Conservation (phyloP, 2,888 invertebrate genomes). For the Hyposoter didymator region DNA sequence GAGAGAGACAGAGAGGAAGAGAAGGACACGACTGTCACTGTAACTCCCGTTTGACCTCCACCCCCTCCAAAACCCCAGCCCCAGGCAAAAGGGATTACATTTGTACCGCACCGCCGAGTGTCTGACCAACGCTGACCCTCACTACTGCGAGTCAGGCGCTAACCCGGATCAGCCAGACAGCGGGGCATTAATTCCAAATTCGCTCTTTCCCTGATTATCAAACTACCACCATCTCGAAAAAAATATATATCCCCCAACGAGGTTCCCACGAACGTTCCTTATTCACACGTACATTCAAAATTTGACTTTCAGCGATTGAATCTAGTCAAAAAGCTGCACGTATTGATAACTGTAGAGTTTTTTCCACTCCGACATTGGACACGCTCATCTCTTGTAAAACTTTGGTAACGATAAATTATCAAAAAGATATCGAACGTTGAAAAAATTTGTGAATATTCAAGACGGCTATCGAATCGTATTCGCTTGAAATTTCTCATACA, state of each 20-base stretch:
- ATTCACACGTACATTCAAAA: not conserved
- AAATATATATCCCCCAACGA: not conserved
- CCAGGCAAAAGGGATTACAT: not conserved
- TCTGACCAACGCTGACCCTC: conserved; percentile 23
- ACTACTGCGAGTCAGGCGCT: conserved; percentile 38
- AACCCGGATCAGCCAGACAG: conserved; percentile 13
- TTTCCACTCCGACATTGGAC: too few species aligned
- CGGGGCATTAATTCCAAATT: not conserved
- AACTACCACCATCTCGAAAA: not conserved
- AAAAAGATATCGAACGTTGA: not conserved
- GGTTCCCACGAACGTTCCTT: not conserved
- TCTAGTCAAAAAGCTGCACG: too few species aligned
- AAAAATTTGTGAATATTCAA: not conserved
- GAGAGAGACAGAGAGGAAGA: not conserved
- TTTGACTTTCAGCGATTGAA: too few species aligned
- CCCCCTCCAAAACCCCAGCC: not conserved
- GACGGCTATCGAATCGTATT: not conserved
- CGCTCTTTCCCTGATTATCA: conserved; percentile 8
- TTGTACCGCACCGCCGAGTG: not conserved
- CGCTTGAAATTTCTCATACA: not conserved
- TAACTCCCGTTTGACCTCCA: conserved; percentile 3
- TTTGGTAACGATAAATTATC: not conserved
- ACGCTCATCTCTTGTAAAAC: not conserved
- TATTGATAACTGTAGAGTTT: too few species aligned
- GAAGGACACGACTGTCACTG: not conserved